A percentile compares a stretch with the other conserved stretches of the same genome.
These are phyloP conservation scores for Dysmachus trigonus DNA, from an alignment of 2,888 invertebrate genomes.

Conservation along the genomic window DNA sequence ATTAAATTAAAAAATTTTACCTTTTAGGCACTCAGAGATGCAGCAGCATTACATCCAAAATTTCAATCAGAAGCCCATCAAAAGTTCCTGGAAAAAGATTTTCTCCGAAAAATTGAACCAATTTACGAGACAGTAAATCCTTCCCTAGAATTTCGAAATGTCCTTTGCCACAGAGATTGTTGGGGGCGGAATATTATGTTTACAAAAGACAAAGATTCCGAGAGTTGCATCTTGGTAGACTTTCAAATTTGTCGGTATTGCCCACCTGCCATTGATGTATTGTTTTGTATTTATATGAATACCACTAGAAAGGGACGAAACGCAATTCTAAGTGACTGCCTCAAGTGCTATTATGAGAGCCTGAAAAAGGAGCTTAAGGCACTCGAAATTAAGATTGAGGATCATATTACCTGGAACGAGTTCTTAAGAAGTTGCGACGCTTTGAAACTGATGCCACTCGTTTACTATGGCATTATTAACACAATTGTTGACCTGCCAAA, in stretches of 20 bases:
- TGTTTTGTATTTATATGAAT: slow-evolving; percentile 58
- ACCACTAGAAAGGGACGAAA: slow-evolving; percentile 52
- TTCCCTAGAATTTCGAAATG: slow-evolving; percentile 63
- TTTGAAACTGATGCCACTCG: slow-evolving; percentile 60
- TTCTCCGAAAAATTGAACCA: slow-evolving; percentile 54
- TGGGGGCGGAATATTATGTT: slow-evolving; percentile 63
- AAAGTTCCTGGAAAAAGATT: slow-evolving; percentile 54
- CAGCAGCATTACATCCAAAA: slow-evolving; percentile 54
- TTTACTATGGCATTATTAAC: slow-evolving; percentile 60
- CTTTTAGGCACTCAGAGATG: slow-evolving; percentile 53
- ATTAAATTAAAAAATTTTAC: neutral
- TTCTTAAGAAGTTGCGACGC: slow-evolving; percentile 60
- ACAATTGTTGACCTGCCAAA: slow-evolving; percentile 58
- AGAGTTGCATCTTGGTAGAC: slow-evolving; percentile 56
- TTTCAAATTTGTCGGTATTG: slow-evolving; percentile 60
- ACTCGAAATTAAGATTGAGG: slow-evolving; percentile 55
- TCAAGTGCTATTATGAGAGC: slow-evolving; percentile 53
- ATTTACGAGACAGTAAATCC: slow-evolving; percentile 58
- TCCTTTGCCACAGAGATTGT: slow-evolving; percentile 64
- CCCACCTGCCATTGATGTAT: slow-evolving; percentile 60
- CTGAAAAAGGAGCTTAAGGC: slow-evolving; percentile 56
- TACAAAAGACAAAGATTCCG: slow-evolving; percentile 33
- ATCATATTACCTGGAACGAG: slow-evolving; percentile 57
- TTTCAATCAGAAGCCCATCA: slow-evolving; percentile 52
- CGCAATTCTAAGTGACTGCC: slow-evolving; percentile 50